Evolutionary conservation across 2,888 invertebrate species (phyloP).

Genomic region (Holacanthella duospinosa): DNA sequence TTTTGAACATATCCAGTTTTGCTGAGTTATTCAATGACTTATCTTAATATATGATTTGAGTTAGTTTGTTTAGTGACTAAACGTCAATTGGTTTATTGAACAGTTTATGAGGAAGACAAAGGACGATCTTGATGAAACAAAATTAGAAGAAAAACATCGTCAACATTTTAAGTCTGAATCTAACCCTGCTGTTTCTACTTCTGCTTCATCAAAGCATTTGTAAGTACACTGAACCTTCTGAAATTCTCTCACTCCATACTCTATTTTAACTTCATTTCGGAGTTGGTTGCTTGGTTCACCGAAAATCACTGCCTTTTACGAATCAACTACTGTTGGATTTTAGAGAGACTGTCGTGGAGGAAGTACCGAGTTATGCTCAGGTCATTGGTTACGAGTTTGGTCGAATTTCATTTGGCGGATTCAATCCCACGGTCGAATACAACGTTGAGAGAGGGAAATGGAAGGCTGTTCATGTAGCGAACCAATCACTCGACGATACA

Average conservation of each 20-base stretch:
- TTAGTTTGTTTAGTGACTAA: neutral
- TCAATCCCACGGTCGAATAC: slow-evolving; percentile 84
- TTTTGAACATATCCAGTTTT: too few relatives aligned
- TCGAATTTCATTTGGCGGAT: slow-evolving; percentile 78
- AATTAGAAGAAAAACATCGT: slow-evolving; percentile 24
- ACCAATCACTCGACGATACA: neutral
- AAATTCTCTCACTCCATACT: too few relatives aligned
- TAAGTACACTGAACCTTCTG: too few relatives aligned
- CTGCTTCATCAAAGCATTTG: neutral
- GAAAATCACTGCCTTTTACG: neutral
- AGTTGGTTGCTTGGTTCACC: too few relatives aligned
- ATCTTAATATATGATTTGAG: neutral
- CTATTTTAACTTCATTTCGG: too few relatives aligned
- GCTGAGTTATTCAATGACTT: neutral
- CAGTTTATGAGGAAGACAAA: slow-evolving; percentile 35
- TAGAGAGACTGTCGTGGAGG: slow-evolving; percentile 15
- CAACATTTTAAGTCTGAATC: slow-evolving; percentile 18
- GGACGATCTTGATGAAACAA: slow-evolving; percentile 21
- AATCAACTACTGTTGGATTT: neutral
- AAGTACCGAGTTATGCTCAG: slow-evolving; percentile 56
- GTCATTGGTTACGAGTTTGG: slow-evolving; percentile 73
- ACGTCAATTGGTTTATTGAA: neutral
- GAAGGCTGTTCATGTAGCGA: slow-evolving; percentile 19
- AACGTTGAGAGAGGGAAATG: slow-evolving; percentile 33
- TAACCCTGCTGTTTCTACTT: neutral